These are phyloP conservation scores for Epiblema foenella DNA, from an alignment of 2,888 invertebrate species.

Conservation along the genomic window DNA sequence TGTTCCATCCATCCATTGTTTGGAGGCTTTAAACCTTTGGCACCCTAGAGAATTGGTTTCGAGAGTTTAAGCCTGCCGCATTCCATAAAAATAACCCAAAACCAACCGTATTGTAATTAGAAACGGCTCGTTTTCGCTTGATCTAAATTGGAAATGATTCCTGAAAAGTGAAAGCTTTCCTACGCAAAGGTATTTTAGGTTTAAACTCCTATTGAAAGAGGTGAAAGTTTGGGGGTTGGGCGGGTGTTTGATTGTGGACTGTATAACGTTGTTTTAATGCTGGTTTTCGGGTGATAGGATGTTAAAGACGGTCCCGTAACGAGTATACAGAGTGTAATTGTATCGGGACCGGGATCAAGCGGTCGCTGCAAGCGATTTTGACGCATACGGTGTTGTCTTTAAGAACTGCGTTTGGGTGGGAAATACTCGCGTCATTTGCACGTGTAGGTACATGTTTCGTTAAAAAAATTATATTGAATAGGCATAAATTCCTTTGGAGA, in stretches of 20 bases:
- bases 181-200: constrained; percentile 83
- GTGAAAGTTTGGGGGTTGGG: constrained; percentile 78
- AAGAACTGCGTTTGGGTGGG: background rate
- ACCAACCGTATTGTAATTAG: constrained; percentile 53
- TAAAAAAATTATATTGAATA: constrained; percentile 1
- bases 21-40: constrained; percentile 73
- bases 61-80: constrained; percentile 82
- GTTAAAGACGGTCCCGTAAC: constrained; percentile 81
- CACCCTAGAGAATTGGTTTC: constrained; percentile 79
- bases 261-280: constrained; percentile 56
- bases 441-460: background rate
- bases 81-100: constrained; percentile 70
- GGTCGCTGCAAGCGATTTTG: constrained; percentile 62
- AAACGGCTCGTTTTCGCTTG: constrained; percentile 62
- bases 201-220: constrained; percentile 84
- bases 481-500: constrained; percentile 4
- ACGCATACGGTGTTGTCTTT: constrained; percentile 47
- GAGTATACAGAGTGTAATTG: constrained; percentile 82
- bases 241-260: constrained; percentile 54
- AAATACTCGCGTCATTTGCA: constrained; percentile 16
- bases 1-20: constrained; percentile 82
- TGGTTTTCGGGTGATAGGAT: constrained; percentile 56
- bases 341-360: constrained; percentile 81
- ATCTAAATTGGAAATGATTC: constrained; percentile 68
- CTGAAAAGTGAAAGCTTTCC: constrained; percentile 85